Evolutionary conservation across 92 coral and sea anemone genomes (phyloP).

Genomic region (Epizoanthus rinbou): DNA sequence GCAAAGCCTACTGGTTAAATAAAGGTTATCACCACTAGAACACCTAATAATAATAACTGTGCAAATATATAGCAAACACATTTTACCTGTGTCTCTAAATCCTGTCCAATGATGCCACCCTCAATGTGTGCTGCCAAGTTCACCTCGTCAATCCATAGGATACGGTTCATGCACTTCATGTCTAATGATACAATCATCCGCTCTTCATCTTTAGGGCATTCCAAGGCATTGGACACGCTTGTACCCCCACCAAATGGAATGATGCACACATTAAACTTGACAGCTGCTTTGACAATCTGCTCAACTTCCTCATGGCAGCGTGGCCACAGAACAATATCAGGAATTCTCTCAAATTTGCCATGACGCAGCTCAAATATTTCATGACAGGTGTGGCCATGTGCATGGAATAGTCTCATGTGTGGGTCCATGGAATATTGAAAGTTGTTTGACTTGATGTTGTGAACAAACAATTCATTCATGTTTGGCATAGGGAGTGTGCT

Average conservation of each 20-base stretch:
- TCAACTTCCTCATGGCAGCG: constrained; percentile 92
- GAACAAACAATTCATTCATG: constrained; percentile 76
- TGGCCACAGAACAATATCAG: constrained; percentile 97
- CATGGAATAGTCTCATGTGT: constrained; percentile 84
- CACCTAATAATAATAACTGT: too few relatives aligned
- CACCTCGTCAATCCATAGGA: constrained; percentile 92
- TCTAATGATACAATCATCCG: constrained; percentile 95
- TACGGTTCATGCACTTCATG: constrained; percentile 95
- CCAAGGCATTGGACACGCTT: constrained; percentile 93
- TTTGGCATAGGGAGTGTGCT: constrained; percentile 74
- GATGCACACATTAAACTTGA: constrained; percentile 84
- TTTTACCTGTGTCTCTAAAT: constrained; percentile 84
- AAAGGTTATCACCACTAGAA: too few relatives aligned
- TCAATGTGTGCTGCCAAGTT: constrained; percentile 93
- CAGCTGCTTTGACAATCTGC: constrained; percentile 74
- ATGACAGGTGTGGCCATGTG: constrained; percentile 95
- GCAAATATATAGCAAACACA: too few relatives aligned
- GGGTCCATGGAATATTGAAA: constrained; percentile 81
- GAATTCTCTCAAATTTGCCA: constrained; percentile 84
- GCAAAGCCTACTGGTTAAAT: too few relatives aligned
- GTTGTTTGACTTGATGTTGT: constrained; percentile 56
- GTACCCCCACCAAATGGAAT: constrained; percentile 99
- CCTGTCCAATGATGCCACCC: constrained; percentile 97
- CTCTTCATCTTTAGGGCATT: constrained; percentile 82
- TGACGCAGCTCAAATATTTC: constrained; percentile 92